phyloP scores from a whole-genome alignment of 2,113 vertebrate genomes.

The Varanus salvator region DNA sequence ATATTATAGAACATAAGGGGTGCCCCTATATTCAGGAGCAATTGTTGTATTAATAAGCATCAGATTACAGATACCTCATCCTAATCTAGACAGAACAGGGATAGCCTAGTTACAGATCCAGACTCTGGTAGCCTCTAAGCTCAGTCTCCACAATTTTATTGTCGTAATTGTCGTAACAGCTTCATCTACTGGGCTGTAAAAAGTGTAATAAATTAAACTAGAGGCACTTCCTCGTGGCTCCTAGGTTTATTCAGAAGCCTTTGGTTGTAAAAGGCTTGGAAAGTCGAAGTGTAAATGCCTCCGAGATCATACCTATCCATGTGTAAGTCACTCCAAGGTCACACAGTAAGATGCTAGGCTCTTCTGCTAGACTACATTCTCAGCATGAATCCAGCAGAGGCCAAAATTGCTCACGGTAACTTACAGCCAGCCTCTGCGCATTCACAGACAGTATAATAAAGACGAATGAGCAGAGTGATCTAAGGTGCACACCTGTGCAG shows the following conservation, averaged over 20 bases:
- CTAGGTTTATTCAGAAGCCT: neutral
- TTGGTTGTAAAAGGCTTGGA: neutral
- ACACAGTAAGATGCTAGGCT: slow-evolving; percentile 7
- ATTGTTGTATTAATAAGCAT: too few relatives aligned
- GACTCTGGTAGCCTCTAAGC: neutral
- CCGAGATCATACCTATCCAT: neutral
- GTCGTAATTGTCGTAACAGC: too few relatives aligned
- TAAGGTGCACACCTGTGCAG: slow-evolving; percentile 16
- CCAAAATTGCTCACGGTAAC: slow-evolving; percentile 20
- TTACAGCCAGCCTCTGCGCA: slow-evolving; percentile 20
- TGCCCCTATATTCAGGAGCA: too few relatives aligned
- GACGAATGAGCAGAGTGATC: slow-evolving; percentile 18
- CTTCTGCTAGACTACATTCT: neutral
- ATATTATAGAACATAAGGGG: too few relatives aligned
- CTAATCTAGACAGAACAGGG: too few relatives aligned
- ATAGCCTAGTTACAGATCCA: neutral
- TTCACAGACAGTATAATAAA: slow-evolving; percentile 13
- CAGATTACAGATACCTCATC: too few relatives aligned
- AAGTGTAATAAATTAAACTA: neutral
- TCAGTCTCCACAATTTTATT: too few relatives aligned
- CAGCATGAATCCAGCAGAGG: slow-evolving; percentile 1
- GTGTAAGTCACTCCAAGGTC: slow-evolving; percentile 33
- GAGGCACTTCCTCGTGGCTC: neutral
- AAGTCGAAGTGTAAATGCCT: neutral
- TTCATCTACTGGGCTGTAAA: too few relatives aligned